Base-by-base conservation (phyloP, 2,113 vertebrate genomes). In the Rhinogobius similis region DNA sequence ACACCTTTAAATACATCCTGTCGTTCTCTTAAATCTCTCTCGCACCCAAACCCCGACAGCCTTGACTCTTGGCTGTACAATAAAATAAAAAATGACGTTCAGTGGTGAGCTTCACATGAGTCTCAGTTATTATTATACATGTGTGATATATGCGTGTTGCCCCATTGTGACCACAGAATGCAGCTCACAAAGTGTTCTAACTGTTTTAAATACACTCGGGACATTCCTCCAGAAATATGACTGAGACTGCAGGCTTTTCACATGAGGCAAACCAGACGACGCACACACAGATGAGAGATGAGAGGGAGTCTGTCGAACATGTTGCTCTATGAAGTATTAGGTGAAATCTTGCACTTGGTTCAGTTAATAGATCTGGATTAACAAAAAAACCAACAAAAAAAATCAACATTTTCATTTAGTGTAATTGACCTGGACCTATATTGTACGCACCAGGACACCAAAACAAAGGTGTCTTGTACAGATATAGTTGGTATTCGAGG, bases 91-190 rank as follows among this genome's bases (percentile, higher is more conserved):
- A 8, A 59, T 59, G 56, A 36, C 27, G 29, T 18, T 5, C 29
- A 0, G 18, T 10, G 27, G 58, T 61, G 18, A 36, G 27, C 56
- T 20, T 59, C 56, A 32, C 9, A 32, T 10, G 29, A 20, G 58
- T 10, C 16, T 16, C 56, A n/a, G 16, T 36, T 59, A 32, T 59
- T 32, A 36, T 32, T 32, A n/a, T 36, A 8, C 52, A 24, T 58
- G n/a, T n/a, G n/a, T n/a, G n/a, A n/a, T n/a, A n/a, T 32, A 18
- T 20, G 56, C 10, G 4, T 32, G 18, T 5, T 14, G 26, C 27
- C 56, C 21, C 56, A 32, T 20, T 9, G 56, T 32, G 58, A 61
- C 58, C 58, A 38, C 58, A 61, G 58, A 61, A 61, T 38, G 58
- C 29, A 36, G 58, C 58, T 20, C 58, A 36, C 58, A 36, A 61